Conservation (phyloP, 2,113 vertebrate genomes). For the Cathartes aura region DNA sequence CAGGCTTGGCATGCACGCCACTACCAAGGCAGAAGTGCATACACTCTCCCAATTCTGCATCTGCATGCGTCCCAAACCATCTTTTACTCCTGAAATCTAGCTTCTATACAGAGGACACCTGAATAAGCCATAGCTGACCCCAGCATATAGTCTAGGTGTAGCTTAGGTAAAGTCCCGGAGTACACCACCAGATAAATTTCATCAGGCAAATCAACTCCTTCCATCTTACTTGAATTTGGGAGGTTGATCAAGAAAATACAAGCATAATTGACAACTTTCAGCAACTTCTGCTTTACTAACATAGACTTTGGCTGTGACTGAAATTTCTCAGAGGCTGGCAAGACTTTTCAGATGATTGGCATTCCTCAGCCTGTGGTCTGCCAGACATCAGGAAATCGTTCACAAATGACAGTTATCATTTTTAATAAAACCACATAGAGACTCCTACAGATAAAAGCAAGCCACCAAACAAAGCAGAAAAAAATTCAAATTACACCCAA, state of each 20-base stretch:
- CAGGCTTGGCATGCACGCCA: neutral
- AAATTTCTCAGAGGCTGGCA: neutral
- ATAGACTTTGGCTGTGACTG: neutral
- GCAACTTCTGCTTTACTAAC: neutral
- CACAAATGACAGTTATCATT: neutral
- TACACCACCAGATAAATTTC: neutral
- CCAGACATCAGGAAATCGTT: neutral
- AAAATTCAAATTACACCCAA: neutral
- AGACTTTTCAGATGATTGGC: neutral
- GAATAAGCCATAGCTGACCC: neutral
- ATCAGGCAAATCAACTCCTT: neutral
- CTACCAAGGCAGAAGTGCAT: neutral
- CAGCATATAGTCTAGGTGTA: neutral
- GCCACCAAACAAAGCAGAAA: neutral
- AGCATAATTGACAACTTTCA: neutral
- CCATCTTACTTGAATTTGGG: neutral
- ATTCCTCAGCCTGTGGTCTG: neutral
- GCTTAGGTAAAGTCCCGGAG: neutral
- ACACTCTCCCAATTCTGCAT: neutral
- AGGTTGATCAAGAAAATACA: neutral
- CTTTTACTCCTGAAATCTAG: neutral
- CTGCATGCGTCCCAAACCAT: neutral
- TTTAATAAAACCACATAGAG: neutral
- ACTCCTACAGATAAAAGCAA: neutral
- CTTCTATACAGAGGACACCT: neutral